These are phyloP conservation scores for Synchiropus splendidus DNA, from an alignment of 2,113 vertebrate species.

Conservation along the genomic window DNA sequence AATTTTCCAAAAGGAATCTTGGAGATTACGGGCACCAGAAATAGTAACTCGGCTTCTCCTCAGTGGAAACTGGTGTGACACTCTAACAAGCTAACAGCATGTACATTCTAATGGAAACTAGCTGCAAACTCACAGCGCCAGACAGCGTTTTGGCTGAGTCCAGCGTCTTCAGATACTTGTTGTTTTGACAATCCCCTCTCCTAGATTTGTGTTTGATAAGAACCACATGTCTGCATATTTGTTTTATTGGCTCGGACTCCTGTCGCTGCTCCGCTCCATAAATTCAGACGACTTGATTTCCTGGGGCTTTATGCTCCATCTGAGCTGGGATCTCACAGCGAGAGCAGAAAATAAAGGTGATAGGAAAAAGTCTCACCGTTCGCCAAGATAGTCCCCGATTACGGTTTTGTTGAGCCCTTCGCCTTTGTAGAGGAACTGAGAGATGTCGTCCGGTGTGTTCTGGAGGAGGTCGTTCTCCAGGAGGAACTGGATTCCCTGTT, in stretches of 20 bases:
- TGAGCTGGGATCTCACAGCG: constrained; percentile 13
- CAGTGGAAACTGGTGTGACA: background rate
- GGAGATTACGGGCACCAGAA: too few species aligned
- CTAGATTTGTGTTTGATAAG: constrained; percentile 43
- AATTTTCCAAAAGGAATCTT: too few species aligned
- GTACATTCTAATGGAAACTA: too few species aligned
- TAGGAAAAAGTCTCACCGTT: constrained; percentile 71
- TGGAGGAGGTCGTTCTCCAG: constrained; percentile 94
- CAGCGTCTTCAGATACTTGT: constrained; percentile 13
- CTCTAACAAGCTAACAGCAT: background rate
- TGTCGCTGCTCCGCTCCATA: constrained; percentile 27
- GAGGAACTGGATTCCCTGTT: constrained; percentile 92
- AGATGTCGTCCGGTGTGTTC: constrained; percentile 89
- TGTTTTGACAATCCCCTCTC: constrained; percentile 43
- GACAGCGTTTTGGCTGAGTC: constrained; percentile 4
- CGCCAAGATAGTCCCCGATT: constrained; percentile 96
- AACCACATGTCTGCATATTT: constrained; percentile 46
- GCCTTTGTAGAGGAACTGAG: constrained; percentile 97
- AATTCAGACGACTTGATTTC: constrained; percentile 54
- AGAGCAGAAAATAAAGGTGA: constrained; percentile 9
- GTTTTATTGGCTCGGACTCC: constrained; percentile 22
- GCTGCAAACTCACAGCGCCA: background rate
- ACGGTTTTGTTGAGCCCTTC: constrained; percentile 97
- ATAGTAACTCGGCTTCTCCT: too few species aligned
- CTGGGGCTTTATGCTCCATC: constrained; percentile 29